Percentiles rank a stretch among this genome's conserved stretches.
Evolutionary conservation across 2,888 invertebrate genomes (phyloP).

Genomic region (Chirona hameri): DNA sequence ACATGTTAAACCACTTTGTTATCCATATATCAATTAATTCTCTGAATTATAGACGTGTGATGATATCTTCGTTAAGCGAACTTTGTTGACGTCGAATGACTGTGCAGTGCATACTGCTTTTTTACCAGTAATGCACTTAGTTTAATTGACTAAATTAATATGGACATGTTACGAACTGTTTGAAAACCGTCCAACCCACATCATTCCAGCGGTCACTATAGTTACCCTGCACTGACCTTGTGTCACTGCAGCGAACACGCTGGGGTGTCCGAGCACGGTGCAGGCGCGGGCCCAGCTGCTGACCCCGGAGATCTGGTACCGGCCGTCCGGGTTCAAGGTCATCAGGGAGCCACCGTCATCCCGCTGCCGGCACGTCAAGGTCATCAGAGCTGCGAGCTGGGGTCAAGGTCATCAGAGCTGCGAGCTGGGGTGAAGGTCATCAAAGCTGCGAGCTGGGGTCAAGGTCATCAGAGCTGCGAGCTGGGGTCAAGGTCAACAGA

Average conservation of each 20-base stretch:
- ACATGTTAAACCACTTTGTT: too few species aligned
- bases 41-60: too few species aligned
- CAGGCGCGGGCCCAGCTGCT: background rate
- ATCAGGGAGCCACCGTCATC: constrained; percentile 1
- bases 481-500: background rate
- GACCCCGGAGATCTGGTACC: background rate
- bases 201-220: too few species aligned
- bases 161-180: too few species aligned
- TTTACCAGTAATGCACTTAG: too few species aligned
- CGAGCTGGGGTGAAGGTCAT: too few species aligned
- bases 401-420: background rate
- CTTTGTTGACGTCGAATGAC: too few species aligned
- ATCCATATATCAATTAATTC: too few species aligned
- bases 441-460: background rate
- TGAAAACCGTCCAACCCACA: too few species aligned
- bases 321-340: background rate
- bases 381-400: background rate
- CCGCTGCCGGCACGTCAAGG: background rate
- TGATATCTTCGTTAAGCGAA: too few species aligned
- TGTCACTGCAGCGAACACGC: background rate
- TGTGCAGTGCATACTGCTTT: too few species aligned
- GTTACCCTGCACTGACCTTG: background rate
- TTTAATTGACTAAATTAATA: too few species aligned
- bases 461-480: constrained; percentile 4
- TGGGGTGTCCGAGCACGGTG: background rate